A percentile compares a stretch with the other conserved stretches of the same genome.
Evolutionary conservation across 2,797 vertebrate genomes (phyloP).

Genomic region (Numenius phaeopus): DNA sequence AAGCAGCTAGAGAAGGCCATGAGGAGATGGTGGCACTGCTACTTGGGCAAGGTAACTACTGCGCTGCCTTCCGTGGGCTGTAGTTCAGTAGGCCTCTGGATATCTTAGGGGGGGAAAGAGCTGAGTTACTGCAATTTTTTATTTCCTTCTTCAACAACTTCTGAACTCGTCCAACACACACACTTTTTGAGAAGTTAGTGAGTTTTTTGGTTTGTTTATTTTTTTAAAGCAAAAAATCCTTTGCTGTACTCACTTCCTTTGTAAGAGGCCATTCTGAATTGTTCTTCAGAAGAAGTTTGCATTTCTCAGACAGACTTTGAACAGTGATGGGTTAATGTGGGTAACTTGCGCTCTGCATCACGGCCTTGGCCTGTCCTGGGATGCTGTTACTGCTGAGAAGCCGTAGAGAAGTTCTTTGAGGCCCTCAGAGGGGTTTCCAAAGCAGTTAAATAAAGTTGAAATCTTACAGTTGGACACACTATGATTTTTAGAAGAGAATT

Average conservation of each 20-base stretch:
- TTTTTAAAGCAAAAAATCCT: too few species aligned
- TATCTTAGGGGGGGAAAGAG: rapidly evolving
- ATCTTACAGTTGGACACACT: neutral
- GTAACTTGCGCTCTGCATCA: rapidly evolving
- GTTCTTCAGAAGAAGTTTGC: neutral
- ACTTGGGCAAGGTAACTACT: constrained; percentile 83
- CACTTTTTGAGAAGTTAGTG: neutral
- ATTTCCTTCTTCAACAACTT: neutral
- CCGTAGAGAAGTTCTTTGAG: neutral
- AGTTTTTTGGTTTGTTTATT: too few species aligned
- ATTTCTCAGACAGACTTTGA: rapidly evolving
- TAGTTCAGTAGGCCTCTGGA: rapidly evolving
- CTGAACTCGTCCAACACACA: neutral
- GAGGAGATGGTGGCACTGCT: constrained; percentile 87
- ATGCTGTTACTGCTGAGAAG: neutral
- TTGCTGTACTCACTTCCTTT: rapidly evolving
- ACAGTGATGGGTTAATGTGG: rapidly evolving
- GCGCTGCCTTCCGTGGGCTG: rapidly evolving
- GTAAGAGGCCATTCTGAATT: neutral
- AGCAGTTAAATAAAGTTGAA: neutral
- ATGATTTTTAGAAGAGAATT: neutral
- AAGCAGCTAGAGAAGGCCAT: constrained; percentile 86
- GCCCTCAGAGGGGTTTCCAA: neutral
- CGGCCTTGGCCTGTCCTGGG: neutral
- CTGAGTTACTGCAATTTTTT: neutral